Percentiles rank a stretch among this genome's conserved stretches.
Conservation (phyloP, 2,888 invertebrate genomes). For the Rhaphigaster nebulosa region DNA sequence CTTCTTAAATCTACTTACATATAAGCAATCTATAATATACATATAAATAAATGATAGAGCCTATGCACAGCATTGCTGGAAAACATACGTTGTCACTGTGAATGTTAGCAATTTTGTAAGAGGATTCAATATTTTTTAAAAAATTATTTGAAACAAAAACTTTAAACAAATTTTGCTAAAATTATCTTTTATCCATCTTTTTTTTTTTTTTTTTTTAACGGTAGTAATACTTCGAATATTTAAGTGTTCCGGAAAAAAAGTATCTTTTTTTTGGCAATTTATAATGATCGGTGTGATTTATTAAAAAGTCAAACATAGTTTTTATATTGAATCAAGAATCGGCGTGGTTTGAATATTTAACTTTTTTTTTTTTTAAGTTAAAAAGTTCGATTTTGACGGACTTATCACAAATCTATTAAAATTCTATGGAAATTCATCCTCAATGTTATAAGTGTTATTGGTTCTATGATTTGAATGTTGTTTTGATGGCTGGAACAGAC, state of each 20-base stretch:
- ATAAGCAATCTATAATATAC: conserved; percentile 18
- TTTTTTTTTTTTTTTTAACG: not conserved
- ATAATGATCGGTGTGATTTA: not conserved
- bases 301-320: not conserved
- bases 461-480: conserved; percentile 44
- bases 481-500: conserved; percentile 55
- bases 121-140: not conserved
- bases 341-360: not conserved
- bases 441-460: conserved; percentile 13
- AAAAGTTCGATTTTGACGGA: not conserved
- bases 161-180: not conserved
- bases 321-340: not conserved
- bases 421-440: not conserved
- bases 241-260: not conserved
- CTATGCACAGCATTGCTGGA: not conserved
- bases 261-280: not conserved
- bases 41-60: not conserved
- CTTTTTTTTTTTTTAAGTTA: not conserved
- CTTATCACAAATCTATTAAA: not conserved
- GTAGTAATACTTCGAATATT: not conserved
- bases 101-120: not conserved
- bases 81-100: not conserved
- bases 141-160: not conserved
- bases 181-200: not conserved
- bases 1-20: conserved; percentile 9